Evolutionary conservation across 2,888 invertebrate species (phyloP).

Genomic region (Pasiphila rectangulata): DNA sequence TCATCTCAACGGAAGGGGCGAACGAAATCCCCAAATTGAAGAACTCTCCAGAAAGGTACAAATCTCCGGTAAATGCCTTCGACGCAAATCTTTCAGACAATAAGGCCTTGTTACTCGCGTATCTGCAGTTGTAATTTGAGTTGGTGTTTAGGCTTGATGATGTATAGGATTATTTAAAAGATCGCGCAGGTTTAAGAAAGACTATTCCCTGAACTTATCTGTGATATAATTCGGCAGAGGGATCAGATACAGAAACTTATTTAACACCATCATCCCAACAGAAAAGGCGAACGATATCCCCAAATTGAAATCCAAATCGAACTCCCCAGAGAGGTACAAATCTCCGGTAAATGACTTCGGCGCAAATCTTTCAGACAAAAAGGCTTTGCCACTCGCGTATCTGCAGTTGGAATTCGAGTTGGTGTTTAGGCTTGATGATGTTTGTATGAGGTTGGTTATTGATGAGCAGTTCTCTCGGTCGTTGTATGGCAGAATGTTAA

Average conservation of each 20-base stretch:
- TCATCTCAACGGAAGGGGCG: too few species aligned
- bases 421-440: constrained; percentile 67
- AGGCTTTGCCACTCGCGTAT: constrained; percentile 86
- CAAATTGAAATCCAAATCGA: constrained; percentile 88
- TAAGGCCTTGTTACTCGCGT: too few species aligned
- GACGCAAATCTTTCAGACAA: too few species aligned
- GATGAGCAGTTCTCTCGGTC: constrained; percentile 78
- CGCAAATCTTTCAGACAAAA: constrained; percentile 86
- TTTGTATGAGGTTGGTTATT: constrained; percentile 78
- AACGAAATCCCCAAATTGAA: too few species aligned
- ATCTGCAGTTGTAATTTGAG: too few species aligned
- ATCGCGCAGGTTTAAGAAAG: too few species aligned
- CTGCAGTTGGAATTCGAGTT: constrained; percentile 83
- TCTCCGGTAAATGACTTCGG: constrained; percentile 78
- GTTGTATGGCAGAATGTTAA: constrained; percentile 78
- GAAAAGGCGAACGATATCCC: constrained; percentile 91
- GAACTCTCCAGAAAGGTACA: too few species aligned
- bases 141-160: too few species aligned
- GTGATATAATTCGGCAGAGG: constrained; percentile 92
- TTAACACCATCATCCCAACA: constrained; percentile 88
- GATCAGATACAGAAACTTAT: constrained; percentile 91
- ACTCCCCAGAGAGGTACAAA: constrained; percentile 80
- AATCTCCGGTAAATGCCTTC: too few species aligned
- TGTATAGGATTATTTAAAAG: too few species aligned
- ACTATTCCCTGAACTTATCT: constrained; percentile 89